A percentile compares a stretch with the other conserved stretches of the same genome.
phyloP scores from a whole-genome alignment of 2,888 invertebrate genomes.

The Odontocerum albicorne region DNA sequence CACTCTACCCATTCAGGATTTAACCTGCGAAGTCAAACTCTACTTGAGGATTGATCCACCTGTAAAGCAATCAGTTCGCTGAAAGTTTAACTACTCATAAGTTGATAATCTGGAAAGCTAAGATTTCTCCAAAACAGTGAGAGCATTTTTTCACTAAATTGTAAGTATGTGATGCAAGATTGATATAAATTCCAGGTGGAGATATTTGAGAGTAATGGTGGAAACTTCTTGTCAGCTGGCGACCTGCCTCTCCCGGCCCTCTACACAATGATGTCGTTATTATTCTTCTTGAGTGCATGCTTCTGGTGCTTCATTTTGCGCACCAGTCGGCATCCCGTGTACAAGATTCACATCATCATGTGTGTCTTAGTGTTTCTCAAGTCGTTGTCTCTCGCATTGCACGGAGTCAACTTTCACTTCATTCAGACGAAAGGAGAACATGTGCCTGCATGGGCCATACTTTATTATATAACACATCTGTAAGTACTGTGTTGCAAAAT shows the following conservation, averaged over 20 bases:
- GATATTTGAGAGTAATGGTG: conserved; percentile 83
- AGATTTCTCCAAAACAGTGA: too few relatives aligned
- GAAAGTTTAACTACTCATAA: too few relatives aligned
- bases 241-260: conserved; percentile 94
- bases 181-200: conserved; percentile 80
- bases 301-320: conserved; percentile 91
- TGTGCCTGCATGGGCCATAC: conserved; percentile 95
- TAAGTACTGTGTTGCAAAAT: conserved; percentile 60
- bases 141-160: too few relatives aligned
- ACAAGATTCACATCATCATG: conserved; percentile 97
- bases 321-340: conserved; percentile 82
- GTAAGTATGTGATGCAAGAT: too few relatives aligned
- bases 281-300: conserved; percentile 87
- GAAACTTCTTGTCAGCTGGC: conserved; percentile 90
- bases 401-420: conserved; percentile 92
- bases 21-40: too few relatives aligned
- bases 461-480: conserved; percentile 98
- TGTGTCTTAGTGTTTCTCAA: conserved; percentile 90
- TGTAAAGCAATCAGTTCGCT: too few relatives aligned
- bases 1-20: too few relatives aligned
- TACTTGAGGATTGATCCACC: too few relatives aligned
- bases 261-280: conserved; percentile 87
- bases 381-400: conserved; percentile 89
- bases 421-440: conserved; percentile 92
- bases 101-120: too few relatives aligned